A percentile compares a stretch with the other conserved stretches of the same genome.
Evolutionary conservation across 2,888 invertebrate genomes (phyloP).

Genomic region (Hydrotaea cyrtoneurina): DNA sequence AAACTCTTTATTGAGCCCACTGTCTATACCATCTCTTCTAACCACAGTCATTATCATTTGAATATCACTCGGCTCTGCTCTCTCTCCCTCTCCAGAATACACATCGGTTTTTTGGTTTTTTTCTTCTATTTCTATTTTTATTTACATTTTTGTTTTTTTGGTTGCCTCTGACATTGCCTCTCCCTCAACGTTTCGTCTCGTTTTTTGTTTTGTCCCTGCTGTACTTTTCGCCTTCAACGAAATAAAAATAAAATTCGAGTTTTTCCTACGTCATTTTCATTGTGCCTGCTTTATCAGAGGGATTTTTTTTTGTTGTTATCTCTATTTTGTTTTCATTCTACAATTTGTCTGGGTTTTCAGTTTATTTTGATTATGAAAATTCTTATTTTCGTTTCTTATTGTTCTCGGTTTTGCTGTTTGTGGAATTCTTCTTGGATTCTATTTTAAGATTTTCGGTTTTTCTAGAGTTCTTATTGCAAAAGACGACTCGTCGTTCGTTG

Average conservation of each 20-base stretch:
- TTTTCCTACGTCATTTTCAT: neutral
- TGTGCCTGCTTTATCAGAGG: neutral
- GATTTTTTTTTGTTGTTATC: conserved; percentile 25
- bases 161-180: conserved; percentile 14
- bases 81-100: too few species aligned
- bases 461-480: conserved; percentile 50
- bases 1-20: too few species aligned
- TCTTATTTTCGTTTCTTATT: conserved; percentile 44
- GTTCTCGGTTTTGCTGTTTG: conserved; percentile 24
- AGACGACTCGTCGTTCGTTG: neutral
- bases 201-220: conserved; percentile 72
- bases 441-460: conserved; percentile 37
- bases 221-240: conserved; percentile 63
- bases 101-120: too few species aligned
- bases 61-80: too few species aligned
- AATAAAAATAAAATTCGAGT: neutral
- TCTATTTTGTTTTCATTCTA: conserved; percentile 38
- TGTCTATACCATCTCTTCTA: too few species aligned
- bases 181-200: conserved; percentile 31
- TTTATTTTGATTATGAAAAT: conserved; percentile 66
- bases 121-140: too few species aligned
- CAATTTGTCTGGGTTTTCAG: conserved; percentile 47
- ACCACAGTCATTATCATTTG: too few species aligned
- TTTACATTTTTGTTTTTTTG: conserved; percentile 42
- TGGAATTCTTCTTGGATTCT: conserved; percentile 59